phyloP scores from a whole-genome alignment of 2,797 vertebrate species.

The Platalea minor region DNA sequence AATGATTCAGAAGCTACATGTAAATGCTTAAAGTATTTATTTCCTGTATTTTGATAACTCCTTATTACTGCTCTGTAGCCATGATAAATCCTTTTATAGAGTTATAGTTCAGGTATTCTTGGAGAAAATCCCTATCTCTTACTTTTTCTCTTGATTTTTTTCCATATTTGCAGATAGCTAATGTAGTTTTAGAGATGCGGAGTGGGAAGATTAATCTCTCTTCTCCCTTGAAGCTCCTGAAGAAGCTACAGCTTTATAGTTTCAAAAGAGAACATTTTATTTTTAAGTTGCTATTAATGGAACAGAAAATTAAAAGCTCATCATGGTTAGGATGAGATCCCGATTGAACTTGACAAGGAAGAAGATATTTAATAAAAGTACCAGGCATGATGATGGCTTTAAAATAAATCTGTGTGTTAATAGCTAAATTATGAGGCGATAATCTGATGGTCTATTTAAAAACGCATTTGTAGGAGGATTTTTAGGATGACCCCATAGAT shows the following conservation, averaged over 20 bases:
- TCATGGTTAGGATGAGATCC: constrained; percentile 51
- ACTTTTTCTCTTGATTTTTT: neutral
- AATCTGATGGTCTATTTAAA: constrained; percentile 33
- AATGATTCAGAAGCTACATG: neutral
- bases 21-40: neutral
- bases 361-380: constrained; percentile 48
- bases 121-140: neutral
- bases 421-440: constrained; percentile 49
- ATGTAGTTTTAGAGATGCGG: neutral
- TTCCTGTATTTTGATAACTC: neutral
- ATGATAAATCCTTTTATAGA: neutral
- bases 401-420: constrained; percentile 51
- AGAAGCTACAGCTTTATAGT: constrained; percentile 43
- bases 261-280: constrained; percentile 62
- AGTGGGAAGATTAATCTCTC: constrained; percentile 41
- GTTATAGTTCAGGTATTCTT: neutral
- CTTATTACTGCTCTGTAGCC: neutral
- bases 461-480: neutral
- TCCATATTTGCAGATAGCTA: neutral
- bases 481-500: neutral
- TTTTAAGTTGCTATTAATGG: constrained; percentile 63
- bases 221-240: constrained; percentile 33
- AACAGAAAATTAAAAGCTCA: constrained; percentile 59
- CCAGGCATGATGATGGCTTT: constrained; percentile 37
- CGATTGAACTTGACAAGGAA: constrained; percentile 51